Conservation (phyloP, 2,113 vertebrate genomes). For the Crotalus horridus region DNA sequence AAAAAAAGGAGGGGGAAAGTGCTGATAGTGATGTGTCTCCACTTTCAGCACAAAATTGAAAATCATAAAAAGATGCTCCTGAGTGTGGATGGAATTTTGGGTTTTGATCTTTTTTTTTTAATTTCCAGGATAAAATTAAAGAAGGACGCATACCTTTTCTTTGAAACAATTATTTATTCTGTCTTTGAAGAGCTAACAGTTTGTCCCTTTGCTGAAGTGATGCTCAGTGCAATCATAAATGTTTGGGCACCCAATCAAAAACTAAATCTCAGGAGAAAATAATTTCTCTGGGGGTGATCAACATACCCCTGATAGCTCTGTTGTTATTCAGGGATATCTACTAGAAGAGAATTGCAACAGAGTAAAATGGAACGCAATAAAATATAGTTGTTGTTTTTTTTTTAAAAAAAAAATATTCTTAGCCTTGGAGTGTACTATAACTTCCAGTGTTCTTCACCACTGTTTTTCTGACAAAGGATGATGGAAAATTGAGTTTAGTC, state of each 20-base stretch:
- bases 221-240: background rate
- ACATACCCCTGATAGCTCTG: background rate
- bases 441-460: background rate
- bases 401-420: background rate
- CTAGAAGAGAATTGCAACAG: background rate
- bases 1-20: conserved; percentile 8
- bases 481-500: background rate
- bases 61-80: conserved; percentile 22
- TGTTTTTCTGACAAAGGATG: background rate
- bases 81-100: background rate
- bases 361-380: background rate
- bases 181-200: conserved; percentile 14
- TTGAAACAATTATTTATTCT: conserved; percentile 28
- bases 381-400: background rate
- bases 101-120: background rate
- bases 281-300: background rate
- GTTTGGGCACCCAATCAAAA: background rate
- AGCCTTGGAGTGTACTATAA: background rate
- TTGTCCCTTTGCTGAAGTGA: background rate
- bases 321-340: background rate
- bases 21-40: conserved; percentile 7
- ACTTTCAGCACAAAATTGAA: conserved; percentile 14
- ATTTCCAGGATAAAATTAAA: background rate
- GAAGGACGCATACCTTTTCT: background rate
- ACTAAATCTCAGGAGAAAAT: background rate